Evolutionary conservation across 2,113 vertebrate species (phyloP), one percentile per base, ranked within the genome.

Genomic region (Noturus placidus): DNA sequence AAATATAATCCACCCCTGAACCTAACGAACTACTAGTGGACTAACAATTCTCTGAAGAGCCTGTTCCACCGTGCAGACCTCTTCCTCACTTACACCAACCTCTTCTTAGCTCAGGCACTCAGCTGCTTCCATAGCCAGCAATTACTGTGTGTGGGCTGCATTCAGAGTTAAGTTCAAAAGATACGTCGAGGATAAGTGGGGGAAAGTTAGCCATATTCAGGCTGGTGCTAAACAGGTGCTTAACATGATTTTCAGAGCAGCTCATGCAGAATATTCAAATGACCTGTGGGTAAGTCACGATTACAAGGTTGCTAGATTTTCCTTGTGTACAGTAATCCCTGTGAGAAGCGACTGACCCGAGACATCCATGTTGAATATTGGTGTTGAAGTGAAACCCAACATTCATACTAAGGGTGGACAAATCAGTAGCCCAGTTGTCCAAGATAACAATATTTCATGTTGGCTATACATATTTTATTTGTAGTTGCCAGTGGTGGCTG

Each of bases 1-100:
- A 86, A 89, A 88, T 88, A 88, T 69, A 57, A 89, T 84, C 69
- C 72, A 72, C 70, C 81, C 61, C 33, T 82, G 84, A 61, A 81
- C 84, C 54, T 27, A 57, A 63, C 46, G 33, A 84, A 88, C 82
- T 63, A 13, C 14, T 63, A 67, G 69, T 85, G 67, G 67, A 67
- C 42, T 14, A 86, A 46, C 61, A 61, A 50, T 20, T 27, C 65
- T 50, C 11, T 87, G 30, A 86, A 80, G 42, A 57, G 30, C 63
- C 25, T 46, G 27, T 46, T 85, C 84, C 54, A 63, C 63, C 59
- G 80, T 69, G 74, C 84, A 76, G 76, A 78, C 42, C 61, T 57
- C 35, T 82, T 50, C 33, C 54, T 82, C 67, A 8, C 22, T 78
- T 69, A 85, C 76, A 84, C 25, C 35, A 76, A 79, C 61, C 83